Base-by-base conservation (phyloP, 2,888 invertebrate species). In the Pinctada fucata region DNA sequence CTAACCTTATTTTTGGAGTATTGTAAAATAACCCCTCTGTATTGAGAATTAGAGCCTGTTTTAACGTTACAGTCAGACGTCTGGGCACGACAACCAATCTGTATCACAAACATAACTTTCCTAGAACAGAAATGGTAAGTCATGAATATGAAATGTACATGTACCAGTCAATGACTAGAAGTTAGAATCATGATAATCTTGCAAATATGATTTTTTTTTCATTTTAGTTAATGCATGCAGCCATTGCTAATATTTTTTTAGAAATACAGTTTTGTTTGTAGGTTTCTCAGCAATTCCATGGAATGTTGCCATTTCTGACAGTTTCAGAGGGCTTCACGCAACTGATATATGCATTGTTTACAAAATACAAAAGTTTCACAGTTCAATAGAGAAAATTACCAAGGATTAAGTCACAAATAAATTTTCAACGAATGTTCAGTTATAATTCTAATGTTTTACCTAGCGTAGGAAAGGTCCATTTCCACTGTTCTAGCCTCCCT, bases 31-130 rank as follows among this genome's bases (percentile, higher is more conserved):
- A 92, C 88, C 0, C 90, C 89, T 66, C 90, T 85, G 65, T 90
- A 90, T 6, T 86, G 82, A 10, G 89, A 82, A 3, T 86, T 87
- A 3, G 86, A 86, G 45, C 85, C 85, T 2, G 90, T 84, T 65
- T 89, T 85, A 5, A 92, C 87, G 80, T 92, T 91, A 85, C 92
- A 92, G 3, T 88, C 85, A 8, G 86, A 80, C 31, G 90, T 90
- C 78, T 92, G 92, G 50, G 88, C 88, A 52, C 83, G 84, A 74
- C 91, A 91, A 8, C 93, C 93, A 76, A 92, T 92, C 82, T 91
- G 91, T 68, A 93, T 79, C 48, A 92, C 92, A 88, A 92, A 93
- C 88, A 91, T 91, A 71, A 93, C 84, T 78, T 91, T 92, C 72
- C 93, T 93, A 88, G 6, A 88, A 88, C 81, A 72, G 13, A 72